These are phyloP conservation scores for Cliona cf. orientalis DNA, from an alignment of 37 sponge, comb jelly and placozoan genomes.

Conservation along the genomic window DNA sequence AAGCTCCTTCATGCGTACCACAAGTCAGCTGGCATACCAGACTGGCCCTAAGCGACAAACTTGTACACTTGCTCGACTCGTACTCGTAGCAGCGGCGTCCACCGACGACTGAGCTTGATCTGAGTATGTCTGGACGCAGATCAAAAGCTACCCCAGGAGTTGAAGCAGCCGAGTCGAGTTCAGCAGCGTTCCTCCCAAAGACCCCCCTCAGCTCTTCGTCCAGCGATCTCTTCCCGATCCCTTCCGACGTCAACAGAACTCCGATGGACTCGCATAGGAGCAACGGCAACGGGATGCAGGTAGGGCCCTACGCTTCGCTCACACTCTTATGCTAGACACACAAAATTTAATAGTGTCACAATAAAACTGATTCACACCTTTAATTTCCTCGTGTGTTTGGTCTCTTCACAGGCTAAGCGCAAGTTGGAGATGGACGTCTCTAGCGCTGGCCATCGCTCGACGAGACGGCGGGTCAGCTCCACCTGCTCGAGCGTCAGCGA, in stretches of 20 bases:
- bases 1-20: slow-evolving; percentile 1
- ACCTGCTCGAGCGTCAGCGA: slow-evolving; percentile 34
- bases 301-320: neutral
- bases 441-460: slow-evolving; percentile 5
- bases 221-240: slow-evolving; percentile 24
- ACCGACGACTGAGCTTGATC: no score
- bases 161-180: slow-evolving; percentile 2
- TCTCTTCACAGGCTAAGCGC: slow-evolving; percentile 69
- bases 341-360: no score
- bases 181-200: neutral
- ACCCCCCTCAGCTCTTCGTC: neutral
- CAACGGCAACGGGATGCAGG: neutral
- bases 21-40: no score
- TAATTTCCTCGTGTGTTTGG: neutral
- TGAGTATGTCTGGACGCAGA: slow-evolving; percentile 18
- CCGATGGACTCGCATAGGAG: slow-evolving; percentile 48
- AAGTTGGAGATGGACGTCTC: slow-evolving; percentile 67
- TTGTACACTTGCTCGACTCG: no score
- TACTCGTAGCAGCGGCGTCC: no score
- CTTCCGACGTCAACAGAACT: slow-evolving; percentile 18
- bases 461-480: slow-evolving; percentile 53
- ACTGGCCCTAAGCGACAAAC: no score
- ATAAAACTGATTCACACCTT: no score
- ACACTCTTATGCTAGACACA: neutral
- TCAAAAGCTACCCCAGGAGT: neutral